A percentile compares a stretch with the other conserved stretches of the same genome.
Conservation (phyloP, 2,888 invertebrate species). For the Vannuccia rotundouncinata region DNA sequence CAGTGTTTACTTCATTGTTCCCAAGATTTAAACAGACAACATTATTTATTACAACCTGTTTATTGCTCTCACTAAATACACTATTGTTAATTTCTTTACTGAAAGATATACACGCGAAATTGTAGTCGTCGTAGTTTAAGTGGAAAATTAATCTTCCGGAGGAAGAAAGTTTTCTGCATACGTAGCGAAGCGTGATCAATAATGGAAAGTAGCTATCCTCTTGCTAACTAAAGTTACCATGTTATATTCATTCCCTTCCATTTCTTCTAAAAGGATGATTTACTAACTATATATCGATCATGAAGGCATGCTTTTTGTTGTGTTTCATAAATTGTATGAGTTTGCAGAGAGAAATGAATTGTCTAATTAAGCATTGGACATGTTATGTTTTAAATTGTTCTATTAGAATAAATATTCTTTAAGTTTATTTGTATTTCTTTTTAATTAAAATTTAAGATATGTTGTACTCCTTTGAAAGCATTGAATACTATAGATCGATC, state of each 20-base stretch:
- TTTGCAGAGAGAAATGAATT: neutral
- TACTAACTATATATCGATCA: neutral
- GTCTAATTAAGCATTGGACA: neutral
- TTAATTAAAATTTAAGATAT: too few relatives aligned
- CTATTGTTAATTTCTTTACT: neutral
- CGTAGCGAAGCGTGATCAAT: neutral
- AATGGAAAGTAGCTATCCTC: neutral
- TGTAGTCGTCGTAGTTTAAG: neutral
- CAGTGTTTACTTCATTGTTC: too few relatives aligned
- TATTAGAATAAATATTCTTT: too few relatives aligned
- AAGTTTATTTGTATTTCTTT: too few relatives aligned
- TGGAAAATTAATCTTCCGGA: neutral
- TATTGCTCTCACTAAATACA: too few relatives aligned
- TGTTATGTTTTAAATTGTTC: neutral
- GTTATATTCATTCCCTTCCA: neutral
- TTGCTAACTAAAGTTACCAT: neutral
- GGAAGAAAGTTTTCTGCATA: neutral
- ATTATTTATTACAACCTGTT: too few relatives aligned
- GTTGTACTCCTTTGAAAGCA: too few relatives aligned
- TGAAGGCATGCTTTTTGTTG: neutral
- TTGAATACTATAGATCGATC: too few relatives aligned
- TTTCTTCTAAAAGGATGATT: neutral
- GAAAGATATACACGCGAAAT: neutral
- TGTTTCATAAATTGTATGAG: neutral
- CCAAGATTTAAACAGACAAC: too few relatives aligned